Evolutionary conservation across 2,888 invertebrate species (phyloP), one percentile per base, ranked within the genome.

Genomic region (Arrhopalites spinosus): DNA sequence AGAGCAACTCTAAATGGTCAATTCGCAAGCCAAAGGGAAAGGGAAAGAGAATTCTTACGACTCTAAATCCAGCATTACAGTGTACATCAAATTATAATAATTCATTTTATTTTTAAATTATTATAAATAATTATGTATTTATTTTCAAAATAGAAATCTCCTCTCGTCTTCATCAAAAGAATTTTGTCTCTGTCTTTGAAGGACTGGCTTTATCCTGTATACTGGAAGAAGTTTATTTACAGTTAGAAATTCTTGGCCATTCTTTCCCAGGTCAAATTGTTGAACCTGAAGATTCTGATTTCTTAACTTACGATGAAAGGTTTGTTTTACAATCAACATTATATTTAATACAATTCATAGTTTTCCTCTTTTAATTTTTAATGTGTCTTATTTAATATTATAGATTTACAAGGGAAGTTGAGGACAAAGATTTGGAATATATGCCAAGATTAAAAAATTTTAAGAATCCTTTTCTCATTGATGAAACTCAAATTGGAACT

Each of bases 401-500:
- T 27, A 78, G 78, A 50, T 77, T 79, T 72, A 27, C 72, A 15
- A 27, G 8, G 20, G 79, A 79, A 50, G 76, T 77, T 2, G 71
- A 45, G 15, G 77, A 75, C 20, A 71, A 69, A 23, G 79, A 77
- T 45, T 47, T 77, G 50, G 76, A 75, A n/a, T 74, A 63, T 30
- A 66, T 75, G 72, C 76, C 79, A 27, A 53, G 45, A 8, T 25
- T 79, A 3, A 76, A 64, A 66, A 71, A 77, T 53, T 74, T 78
- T 50, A 76, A 76, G 45, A 77, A 77, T 63, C 79, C 79, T 17
- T 78, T 77, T 50, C 23, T 75, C n/a, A 66, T 75, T 47, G 75
- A 75, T 45, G 75, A 74, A 73, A 61, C 63, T 17, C 53, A 71
- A 7, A 50, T 76, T 20, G 76, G 76, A 11, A 77, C 76, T 17